phyloP scores from a whole-genome alignment of 2,797 vertebrate genomes.

The Limosa lapponica region DNA sequence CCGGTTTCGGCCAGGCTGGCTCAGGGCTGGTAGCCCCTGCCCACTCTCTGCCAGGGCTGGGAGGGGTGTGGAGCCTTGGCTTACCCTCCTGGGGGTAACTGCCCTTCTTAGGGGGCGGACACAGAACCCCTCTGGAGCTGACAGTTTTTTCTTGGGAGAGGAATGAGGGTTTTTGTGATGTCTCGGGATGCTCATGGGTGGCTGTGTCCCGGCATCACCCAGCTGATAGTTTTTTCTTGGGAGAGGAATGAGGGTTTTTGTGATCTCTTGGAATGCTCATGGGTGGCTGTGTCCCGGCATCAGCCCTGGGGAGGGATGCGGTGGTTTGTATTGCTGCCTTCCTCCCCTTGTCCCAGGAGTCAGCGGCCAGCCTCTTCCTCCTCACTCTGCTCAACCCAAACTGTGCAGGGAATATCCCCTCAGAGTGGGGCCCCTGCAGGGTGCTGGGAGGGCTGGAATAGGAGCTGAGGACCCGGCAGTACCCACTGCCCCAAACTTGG shows the following conservation, averaged over 20 bases:
- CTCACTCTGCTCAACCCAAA: background rate
- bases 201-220: background rate
- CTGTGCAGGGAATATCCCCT: background rate
- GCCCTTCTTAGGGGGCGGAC: background rate
- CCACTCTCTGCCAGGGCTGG: rapidly evolving
- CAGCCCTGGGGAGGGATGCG: background rate
- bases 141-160: background rate
- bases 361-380: background rate
- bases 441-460: background rate
- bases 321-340: background rate
- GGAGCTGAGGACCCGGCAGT: background rate
- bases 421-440: background rate
- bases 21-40: background rate
- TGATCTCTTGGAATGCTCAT: background rate
- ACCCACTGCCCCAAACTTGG: background rate
- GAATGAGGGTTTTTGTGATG: background rate
- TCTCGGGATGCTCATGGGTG: rapidly evolving
- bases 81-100: background rate
- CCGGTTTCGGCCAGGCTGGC: background rate
- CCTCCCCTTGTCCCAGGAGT: background rate
- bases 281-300: background rate
- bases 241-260: background rate
- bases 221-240: background rate
- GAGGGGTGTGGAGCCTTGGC: background rate
- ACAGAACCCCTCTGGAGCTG: background rate